phyloP scores from a whole-genome alignment of 2,888 invertebrate genomes.

The Maniola hyperantus region DNA sequence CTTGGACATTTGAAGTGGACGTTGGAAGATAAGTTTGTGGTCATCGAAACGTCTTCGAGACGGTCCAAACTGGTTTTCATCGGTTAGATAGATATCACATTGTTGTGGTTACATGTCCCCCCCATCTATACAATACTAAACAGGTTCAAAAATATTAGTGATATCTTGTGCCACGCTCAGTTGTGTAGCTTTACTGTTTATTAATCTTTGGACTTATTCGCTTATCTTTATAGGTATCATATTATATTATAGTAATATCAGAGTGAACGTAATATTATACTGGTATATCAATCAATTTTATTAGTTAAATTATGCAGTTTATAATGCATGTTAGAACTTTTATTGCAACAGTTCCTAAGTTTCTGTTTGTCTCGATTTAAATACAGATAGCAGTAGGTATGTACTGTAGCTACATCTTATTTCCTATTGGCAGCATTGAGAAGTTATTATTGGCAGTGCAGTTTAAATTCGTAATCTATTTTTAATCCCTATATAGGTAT shows the following conservation, averaged over 20 bases:
- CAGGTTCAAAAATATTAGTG: neutral
- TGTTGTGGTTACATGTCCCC: neutral
- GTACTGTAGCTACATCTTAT: slow-evolving; percentile 8
- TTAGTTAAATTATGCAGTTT: neutral
- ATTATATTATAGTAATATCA: too few relatives aligned
- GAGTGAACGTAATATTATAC: too few relatives aligned
- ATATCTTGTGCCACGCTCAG: neutral
- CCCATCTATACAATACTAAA: neutral
- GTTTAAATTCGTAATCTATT: slow-evolving; percentile 47
- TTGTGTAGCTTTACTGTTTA: neutral
- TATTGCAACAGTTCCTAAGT: neutral
- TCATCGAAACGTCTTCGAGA: neutral
- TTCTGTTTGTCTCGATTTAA: neutral
- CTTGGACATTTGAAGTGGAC: neutral
- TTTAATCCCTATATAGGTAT: slow-evolving; percentile 58
- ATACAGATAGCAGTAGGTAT: too few relatives aligned
- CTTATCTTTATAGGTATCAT: neutral
- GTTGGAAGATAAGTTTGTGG: neutral
- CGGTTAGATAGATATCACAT: slow-evolving; percentile 8
- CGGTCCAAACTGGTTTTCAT: slow-evolving; percentile 9
- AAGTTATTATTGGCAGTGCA: slow-evolving; percentile 40
- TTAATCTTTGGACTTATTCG: neutral
- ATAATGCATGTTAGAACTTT: neutral
- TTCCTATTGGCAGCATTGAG: slow-evolving; percentile 29
- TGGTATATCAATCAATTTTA: neutral